phyloP scores from a whole-genome alignment of 2,113 vertebrate genomes.

The Prunella himalayana region DNA sequence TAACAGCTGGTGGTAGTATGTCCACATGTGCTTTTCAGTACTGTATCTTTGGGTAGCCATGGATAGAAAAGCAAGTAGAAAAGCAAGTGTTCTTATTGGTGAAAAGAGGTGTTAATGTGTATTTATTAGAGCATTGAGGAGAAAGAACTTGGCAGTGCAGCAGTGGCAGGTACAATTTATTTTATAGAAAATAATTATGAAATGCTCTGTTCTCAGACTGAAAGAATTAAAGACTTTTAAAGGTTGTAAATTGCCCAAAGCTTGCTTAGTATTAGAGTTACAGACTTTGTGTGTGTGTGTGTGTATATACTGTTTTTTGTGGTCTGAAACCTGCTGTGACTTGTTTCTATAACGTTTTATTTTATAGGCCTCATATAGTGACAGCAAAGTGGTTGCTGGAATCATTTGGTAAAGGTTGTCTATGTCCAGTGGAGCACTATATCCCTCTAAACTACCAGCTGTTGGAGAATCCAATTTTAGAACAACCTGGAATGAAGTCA shows the following conservation, averaged over 20 bases:
- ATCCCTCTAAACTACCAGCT: constrained; percentile 81
- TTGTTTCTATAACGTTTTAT: not conserved
- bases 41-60: not conserved
- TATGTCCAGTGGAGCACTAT: constrained; percentile 82
- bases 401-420: constrained; percentile 81
- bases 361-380: constrained; percentile 86
- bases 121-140: not conserved
- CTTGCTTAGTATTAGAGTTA: not conserved
- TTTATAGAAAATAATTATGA: not conserved
- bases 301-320: not conserved
- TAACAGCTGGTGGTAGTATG: not conserved
- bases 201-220: not conserved
- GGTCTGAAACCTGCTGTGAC: not conserved
- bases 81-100: not conserved
- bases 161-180: not conserved
- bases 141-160: not conserved
- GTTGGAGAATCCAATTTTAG: constrained; percentile 67
- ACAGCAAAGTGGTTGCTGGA: constrained; percentile 90
- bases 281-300: not conserved
- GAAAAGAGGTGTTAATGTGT: not conserved
- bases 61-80: not conserved
- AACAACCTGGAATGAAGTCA: constrained; percentile 56
- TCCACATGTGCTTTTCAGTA: not conserved
- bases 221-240: not conserved
- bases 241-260: not conserved